Conservation (phyloP, 2,888 invertebrate genomes). For the Papilio elwesi region DNA sequence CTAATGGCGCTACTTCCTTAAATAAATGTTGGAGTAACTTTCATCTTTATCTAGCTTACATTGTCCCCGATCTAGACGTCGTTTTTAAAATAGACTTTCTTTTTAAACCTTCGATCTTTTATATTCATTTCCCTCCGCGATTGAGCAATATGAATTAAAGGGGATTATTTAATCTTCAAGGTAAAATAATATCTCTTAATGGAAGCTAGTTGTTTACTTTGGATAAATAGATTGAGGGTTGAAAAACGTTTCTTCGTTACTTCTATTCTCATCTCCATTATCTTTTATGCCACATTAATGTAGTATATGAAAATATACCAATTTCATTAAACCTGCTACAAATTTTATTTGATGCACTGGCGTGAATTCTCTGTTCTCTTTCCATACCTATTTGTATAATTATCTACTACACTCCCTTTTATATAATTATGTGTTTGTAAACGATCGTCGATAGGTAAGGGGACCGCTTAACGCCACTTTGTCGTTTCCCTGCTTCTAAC, state of each 20-base stretch:
- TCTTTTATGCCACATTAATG: too few species aligned
- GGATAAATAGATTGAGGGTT: background rate
- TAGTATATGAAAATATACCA: background rate
- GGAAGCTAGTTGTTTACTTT: background rate
- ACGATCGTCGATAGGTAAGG: too few species aligned
- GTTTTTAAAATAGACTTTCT: constrained; percentile 13
- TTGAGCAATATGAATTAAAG: background rate
- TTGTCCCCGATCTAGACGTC: constrained; percentile 20
- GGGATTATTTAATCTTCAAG: background rate
- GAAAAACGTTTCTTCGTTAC: too few species aligned
- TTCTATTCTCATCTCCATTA: too few species aligned
- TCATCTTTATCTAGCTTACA: constrained; percentile 34
- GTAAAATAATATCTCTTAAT: background rate
- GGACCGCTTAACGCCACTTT: too few species aligned
- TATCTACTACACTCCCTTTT: too few species aligned
- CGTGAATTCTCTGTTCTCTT: too few species aligned
- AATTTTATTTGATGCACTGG: background rate
- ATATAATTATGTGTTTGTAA: too few species aligned
- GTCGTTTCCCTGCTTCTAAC: too few species aligned
- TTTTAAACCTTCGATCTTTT: constrained; percentile 19
- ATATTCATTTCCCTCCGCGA: constrained; percentile 43
- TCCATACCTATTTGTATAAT: too few species aligned
- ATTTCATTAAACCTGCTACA: background rate
- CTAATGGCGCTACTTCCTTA: constrained; percentile 50
- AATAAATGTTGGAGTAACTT: constrained; percentile 49